Base-by-base conservation (phyloP, 2,113 vertebrate species). In the Peromyscus polionotus region DNA sequence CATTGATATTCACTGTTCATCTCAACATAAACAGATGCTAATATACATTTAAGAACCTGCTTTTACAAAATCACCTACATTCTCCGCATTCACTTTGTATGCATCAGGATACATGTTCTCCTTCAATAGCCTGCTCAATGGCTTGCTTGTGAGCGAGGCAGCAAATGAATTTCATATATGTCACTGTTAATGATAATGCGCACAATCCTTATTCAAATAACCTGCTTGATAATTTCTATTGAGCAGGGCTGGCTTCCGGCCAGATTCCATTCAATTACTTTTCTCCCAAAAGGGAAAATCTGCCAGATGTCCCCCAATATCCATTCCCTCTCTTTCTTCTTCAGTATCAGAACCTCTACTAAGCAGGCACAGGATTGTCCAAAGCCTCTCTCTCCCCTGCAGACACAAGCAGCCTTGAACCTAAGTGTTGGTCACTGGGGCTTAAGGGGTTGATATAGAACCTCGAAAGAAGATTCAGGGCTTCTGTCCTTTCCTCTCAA, bases 181-280 rank as follows among this genome's bases (percentile, higher is more conserved):
- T 84, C 94, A 93, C 10, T 84, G 17, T 19, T 51, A 72, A 73
- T 48, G 81, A 79, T 57, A 42, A 45, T 77, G 70, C 24, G 28
- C 2, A 39, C 65, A 79, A 81, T 70, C 61, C 67, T 93, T 57
- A 84, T 57, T 83, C 95, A 91, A 95, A 89, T 59, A 75, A 96
- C 83, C 67, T 96, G 73, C 54, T 89, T 84, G 61, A 75, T 95
- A 22, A 89, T 84, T 93, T 73, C 75, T 75, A 85, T 26, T 70
- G 92, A 73, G 68, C 45, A 85, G 51, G 42, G n/a, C 61, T 93
- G 88, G 92, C 45, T 72, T 88, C 81, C 26, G 54, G 86, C 72
- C 93, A 90, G 87, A 90, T 45, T 77, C 67, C 75, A 54, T 36
- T 68, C 84, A 86, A 67, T 87, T 68, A 90, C 65, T 93, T 97